Conservation (phyloP, 2,113 vertebrate species). For the Lophura nycthemera region DNA sequence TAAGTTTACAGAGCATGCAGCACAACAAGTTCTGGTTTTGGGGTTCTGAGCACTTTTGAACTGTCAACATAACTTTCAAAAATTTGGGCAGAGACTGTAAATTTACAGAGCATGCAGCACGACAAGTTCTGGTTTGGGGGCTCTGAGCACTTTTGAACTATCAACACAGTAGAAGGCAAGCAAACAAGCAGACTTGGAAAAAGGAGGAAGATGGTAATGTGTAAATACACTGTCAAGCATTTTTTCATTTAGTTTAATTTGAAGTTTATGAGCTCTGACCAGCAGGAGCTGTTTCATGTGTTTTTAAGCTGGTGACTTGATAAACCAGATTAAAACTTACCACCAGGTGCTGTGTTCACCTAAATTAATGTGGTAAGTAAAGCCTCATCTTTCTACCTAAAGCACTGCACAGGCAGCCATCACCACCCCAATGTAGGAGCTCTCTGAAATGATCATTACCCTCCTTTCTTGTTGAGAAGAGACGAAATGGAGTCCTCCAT, state of each 20-base stretch:
- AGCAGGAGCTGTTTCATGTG: not conserved
- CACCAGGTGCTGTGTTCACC: not conserved
- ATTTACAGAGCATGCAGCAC: too few species aligned
- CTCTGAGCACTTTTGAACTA: not conserved
- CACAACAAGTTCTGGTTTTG: not conserved
- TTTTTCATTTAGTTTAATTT: not conserved
- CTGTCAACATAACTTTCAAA: too few species aligned
- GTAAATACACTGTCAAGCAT: not conserved
- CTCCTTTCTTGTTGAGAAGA: not conserved
- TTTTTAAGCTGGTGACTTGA: not conserved
- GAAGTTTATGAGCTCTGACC: not conserved
- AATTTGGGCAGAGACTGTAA: too few species aligned
- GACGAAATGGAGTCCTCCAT: not conserved
- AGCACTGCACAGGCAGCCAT: not conserved
- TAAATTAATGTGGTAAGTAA: not conserved
- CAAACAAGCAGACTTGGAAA: not conserved
- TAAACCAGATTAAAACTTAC: not conserved
- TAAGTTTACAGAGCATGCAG: not conserved
- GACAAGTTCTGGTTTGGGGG: not conserved
- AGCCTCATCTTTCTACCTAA: not conserved
- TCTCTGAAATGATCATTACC: not conserved
- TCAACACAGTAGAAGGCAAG: not conserved
- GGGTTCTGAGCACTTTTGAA: not conserved
- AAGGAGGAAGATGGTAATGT: not conserved
- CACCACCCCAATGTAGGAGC: not conserved